These are phyloP conservation scores for Trematomus bernacchii DNA, from an alignment of 2,797 vertebrate species.

Conservation along the genomic window DNA sequence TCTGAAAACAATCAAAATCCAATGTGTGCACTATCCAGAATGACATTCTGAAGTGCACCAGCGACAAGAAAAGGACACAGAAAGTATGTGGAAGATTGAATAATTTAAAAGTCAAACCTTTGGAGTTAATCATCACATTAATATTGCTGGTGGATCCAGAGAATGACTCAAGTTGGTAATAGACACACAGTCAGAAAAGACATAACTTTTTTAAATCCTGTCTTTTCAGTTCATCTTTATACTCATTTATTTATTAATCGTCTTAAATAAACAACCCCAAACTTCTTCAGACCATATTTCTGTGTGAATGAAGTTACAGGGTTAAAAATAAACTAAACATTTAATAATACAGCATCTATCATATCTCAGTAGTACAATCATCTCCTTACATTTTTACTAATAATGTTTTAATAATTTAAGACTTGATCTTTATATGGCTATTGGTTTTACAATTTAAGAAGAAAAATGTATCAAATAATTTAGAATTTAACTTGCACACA, in stretches of 20 bases:
- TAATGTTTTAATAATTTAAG: slow-evolving; percentile 44
- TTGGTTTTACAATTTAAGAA: slow-evolving; percentile 42
- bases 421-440: slow-evolving; percentile 64
- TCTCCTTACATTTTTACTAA: slow-evolving; percentile 22
- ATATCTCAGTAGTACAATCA: slow-evolving; percentile 51
- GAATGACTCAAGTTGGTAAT: neutral
- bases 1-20: slow-evolving; percentile 18
- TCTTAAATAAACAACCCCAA: neutral
- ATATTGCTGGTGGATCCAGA: slow-evolving; percentile 25
- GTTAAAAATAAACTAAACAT: slow-evolving; percentile 50
- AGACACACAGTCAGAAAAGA: neutral
- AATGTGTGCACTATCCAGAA: slow-evolving; percentile 13
- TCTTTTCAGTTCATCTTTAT: neutral
- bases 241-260: neutral
- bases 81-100: slow-evolving; percentile 2
- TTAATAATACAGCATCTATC: slow-evolving; percentile 36
- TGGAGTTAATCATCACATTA: slow-evolving; percentile 5
- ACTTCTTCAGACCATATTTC: slow-evolving; percentile 24
- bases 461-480: slow-evolving; percentile 48
- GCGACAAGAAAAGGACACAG: slow-evolving; percentile 12
- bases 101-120: slow-evolving; percentile 8
- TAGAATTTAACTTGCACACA: slow-evolving; percentile 55
- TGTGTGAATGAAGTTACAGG: slow-evolving; percentile 39
- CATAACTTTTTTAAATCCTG: neutral
- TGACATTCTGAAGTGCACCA: neutral